These are phyloP conservation scores for Lepus europaeus DNA, from an alignment of 2,113 vertebrate genomes.

Conservation along the genomic window DNA sequence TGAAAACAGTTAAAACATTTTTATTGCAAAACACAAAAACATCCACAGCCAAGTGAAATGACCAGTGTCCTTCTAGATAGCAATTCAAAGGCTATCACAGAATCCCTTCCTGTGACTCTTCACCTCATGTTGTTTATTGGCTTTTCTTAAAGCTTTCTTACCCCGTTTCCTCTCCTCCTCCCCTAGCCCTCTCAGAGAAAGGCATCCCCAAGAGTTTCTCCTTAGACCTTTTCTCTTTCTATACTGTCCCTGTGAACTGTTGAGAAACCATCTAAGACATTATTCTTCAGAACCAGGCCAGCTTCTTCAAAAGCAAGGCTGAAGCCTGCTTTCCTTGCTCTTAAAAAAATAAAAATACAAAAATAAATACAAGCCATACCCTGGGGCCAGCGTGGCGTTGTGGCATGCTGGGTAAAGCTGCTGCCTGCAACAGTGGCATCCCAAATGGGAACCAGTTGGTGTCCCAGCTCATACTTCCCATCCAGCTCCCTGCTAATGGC, in stretches of 20 bases:
- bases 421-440: no score
- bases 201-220: not conserved
- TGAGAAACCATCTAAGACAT: not conserved
- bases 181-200: not conserved
- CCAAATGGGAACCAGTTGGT: no score
- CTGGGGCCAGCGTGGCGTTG: no score
- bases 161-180: not conserved
- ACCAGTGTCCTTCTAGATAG: conserved; percentile 18
- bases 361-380: no score
- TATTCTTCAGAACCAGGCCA: not conserved
- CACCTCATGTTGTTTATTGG: not conserved
- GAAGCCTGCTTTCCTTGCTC: not conserved
- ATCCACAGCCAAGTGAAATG: not conserved
- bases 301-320: not conserved
- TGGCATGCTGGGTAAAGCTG: no score
- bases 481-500: no score
- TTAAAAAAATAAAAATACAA: not conserved
- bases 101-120: not conserved
- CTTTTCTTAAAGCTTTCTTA: not conserved
- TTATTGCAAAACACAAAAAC: not conserved
- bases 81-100: conserved; percentile 20
- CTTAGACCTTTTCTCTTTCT: not conserved
- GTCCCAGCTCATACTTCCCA: no score
- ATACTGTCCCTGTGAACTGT: not conserved
- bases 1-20: not conserved